Evolutionary conservation across 2,797 vertebrate genomes (phyloP).

Genomic region (Chaunax sp.): DNA sequence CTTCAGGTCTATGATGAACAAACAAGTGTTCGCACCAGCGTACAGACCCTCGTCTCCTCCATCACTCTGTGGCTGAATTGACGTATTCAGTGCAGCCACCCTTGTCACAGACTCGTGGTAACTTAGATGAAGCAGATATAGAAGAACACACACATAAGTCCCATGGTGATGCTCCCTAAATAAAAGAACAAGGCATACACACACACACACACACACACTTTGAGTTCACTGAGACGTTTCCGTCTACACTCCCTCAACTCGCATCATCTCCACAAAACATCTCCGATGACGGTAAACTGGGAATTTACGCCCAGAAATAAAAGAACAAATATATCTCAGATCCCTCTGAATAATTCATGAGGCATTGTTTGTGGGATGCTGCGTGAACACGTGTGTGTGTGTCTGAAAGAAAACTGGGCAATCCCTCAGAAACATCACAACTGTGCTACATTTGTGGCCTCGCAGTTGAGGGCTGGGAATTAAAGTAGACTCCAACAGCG

Average conservation of each 20-base stretch:
- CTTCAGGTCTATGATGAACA: slow-evolving; percentile 7
- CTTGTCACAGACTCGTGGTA: slow-evolving; percentile 31
- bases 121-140: slow-evolving; percentile 52
- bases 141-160: slow-evolving; percentile 44
- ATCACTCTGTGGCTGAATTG: not conserved
- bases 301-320: slow-evolving; percentile 73
- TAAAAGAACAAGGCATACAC: slow-evolving; percentile 63
- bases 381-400: slow-evolving; percentile 36
- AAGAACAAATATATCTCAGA: slow-evolving; percentile 69
- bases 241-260: slow-evolving; percentile 50
- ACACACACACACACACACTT: not conserved
- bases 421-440: slow-evolving; percentile 64
- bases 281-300: slow-evolving; percentile 71
- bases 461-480: slow-evolving; percentile 50
- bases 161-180: slow-evolving; percentile 57
- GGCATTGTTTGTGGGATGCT: slow-evolving; percentile 53
- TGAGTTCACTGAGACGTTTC: slow-evolving; percentile 45
- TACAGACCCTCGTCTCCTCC: not conserved
- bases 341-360: slow-evolving; percentile 69
- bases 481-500: slow-evolving; percentile 8
- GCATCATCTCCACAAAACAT: slow-evolving; percentile 54
- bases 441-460: slow-evolving; percentile 71
- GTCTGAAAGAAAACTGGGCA: slow-evolving; percentile 44
- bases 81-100: slow-evolving; percentile 25
- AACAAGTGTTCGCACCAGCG: slow-evolving; percentile 8